Conservation (phyloP, 2,888 invertebrate genomes). For the Drosophila putrida region DNA sequence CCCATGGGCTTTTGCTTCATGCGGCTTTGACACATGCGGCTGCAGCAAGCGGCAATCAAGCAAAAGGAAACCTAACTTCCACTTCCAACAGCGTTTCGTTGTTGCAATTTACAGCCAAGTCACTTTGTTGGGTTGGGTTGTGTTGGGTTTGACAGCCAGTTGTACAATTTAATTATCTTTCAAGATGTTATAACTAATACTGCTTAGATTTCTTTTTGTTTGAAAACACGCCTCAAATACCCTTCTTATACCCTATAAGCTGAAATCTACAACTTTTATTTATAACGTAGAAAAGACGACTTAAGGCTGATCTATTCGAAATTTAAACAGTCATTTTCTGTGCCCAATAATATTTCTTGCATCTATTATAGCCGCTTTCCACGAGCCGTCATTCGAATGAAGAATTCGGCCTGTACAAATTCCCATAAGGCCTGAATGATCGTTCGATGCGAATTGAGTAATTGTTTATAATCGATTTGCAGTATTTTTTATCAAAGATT, state of each 20-base stretch:
- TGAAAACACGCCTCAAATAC: not conserved
- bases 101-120: constrained; percentile 32
- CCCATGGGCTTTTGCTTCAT: constrained; percentile 8
- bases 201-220: not conserved
- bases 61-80: constrained; percentile 43
- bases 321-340: no score
- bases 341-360: no score
- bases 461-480: no score
- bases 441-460: no score
- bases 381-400: no score
- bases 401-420: no score
- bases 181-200: constrained; percentile 16
- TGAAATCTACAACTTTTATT: no score
- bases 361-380: no score
- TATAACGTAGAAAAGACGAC: no score
- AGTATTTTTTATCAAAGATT: no score
- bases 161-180: constrained; percentile 35
- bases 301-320: no score
- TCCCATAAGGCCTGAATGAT: no score
- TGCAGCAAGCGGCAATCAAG: constrained; percentile 27
- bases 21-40: not conserved
- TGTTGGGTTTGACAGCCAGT: constrained; percentile 17
- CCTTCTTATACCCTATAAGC: not conserved
- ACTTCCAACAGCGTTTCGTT: constrained; percentile 24
- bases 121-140: constrained; percentile 35